Evolutionary conservation across 2,113 vertebrate genomes (phyloP).

Genomic region (Circaetus gallicus): DNA sequence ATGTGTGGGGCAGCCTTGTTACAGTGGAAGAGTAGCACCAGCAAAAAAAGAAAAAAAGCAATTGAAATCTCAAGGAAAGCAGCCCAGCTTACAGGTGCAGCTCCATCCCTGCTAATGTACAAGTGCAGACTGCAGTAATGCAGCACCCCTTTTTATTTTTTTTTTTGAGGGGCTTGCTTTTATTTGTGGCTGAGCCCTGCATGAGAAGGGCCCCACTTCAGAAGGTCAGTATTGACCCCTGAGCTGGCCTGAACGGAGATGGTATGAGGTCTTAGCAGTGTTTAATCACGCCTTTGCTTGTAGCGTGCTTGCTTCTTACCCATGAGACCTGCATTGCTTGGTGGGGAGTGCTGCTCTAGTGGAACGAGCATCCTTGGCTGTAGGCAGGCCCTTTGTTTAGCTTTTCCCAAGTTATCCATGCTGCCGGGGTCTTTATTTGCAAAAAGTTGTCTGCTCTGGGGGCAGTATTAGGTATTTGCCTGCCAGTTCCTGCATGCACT

Average conservation of each 20-base stretch:
- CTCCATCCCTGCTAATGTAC: neutral
- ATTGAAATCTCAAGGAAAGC: neutral
- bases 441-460: neutral
- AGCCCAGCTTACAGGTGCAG: neutral
- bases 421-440: neutral
- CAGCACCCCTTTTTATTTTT: neutral
- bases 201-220: neutral
- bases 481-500: neutral
- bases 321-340: accelerated
- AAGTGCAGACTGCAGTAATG: neutral
- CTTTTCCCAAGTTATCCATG: neutral
- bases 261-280: accelerated
- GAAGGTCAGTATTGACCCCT: neutral
- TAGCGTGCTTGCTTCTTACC: neutral
- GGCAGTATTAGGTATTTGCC: neutral
- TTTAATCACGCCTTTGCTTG: neutral
- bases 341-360: neutral
- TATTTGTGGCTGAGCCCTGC: neutral
- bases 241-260: accelerated
- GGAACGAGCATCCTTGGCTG: neutral
- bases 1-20: neutral
- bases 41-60: neutral
- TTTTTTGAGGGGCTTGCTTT: neutral
- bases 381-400: neutral
- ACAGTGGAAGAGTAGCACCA: neutral